Evolutionary conservation across 2,797 vertebrate genomes (phyloP), one percentile per base, ranked within the genome.

Genomic region (Pipistrellus pipistrellus): DNA sequence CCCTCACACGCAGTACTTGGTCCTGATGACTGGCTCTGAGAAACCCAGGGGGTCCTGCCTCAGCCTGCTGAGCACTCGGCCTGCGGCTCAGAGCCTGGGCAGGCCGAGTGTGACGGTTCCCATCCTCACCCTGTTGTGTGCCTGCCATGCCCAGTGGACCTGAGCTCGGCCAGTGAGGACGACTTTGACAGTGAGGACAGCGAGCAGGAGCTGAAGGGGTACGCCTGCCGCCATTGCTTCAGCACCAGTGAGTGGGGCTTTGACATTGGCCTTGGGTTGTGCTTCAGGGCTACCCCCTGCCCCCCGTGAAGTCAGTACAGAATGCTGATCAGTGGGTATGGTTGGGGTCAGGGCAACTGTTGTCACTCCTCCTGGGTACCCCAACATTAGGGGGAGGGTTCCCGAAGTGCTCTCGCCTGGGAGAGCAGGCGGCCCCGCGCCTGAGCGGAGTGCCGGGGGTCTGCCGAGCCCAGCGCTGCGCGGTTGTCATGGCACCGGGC

Each of bases 171-270:
- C 98, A 99, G 99, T 0, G 99, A 99, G 97, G 99, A 99, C 99
- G 99, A 99, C 98, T 99, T 99, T 86, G 99, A 99, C 99, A 99
- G 99, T 27, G 99, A 99, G 97, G 99, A 99, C 99, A 99, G 99
- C 1, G 99, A 99, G 90, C 99, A 99, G 98, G 99, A 99, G 96
- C 98, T 99, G 98, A 99, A 99, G 98, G 99, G 99, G 96, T 99
- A 99, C 99, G 99, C 99, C 97, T 99, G 99, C 96, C 99, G 99
- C 32, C 99, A 99, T 98, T 99, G 99, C 98, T 99, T 99, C 98
- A 99, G 99, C 82, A 99, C 99, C 98, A 99, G 99, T 99, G 99
- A 98, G 99, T 97, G 72, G 32, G 84, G 23, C n/a, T 35, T 81
- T 18, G 12, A 76, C 68, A 30, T 84, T 68, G 94, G 83, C 62